phyloP scores from a whole-genome alignment of 1,140 invertebrate genomes.

The Hylyphantes graminicola region DNA sequence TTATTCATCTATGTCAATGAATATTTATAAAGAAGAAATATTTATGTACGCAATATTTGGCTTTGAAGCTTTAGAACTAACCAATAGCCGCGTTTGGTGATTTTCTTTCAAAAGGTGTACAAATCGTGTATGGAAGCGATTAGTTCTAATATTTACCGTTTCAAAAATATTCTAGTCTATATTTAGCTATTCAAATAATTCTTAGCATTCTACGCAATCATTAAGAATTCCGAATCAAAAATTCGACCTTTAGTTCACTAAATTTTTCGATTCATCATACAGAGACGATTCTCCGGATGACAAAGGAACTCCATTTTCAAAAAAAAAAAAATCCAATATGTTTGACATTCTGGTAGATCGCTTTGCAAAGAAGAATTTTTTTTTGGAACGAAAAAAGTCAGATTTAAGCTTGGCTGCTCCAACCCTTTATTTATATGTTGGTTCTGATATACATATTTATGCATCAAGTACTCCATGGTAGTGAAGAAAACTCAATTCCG shows the following conservation, averaged over 20 bases:
- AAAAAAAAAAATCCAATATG: slow-evolving; percentile 34
- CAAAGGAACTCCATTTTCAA: background rate
- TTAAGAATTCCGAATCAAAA: slow-evolving; percentile 16
- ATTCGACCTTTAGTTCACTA: background rate
- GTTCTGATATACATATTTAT: slow-evolving; percentile 42
- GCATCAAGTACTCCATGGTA: slow-evolving; percentile 31
- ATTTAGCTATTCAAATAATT: no score
- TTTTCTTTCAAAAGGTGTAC: no score
- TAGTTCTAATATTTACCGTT: no score
- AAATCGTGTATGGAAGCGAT: no score
- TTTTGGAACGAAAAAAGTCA: background rate
- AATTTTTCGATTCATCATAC: background rate
- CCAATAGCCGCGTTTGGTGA: no score
- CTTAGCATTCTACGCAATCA: background rate
- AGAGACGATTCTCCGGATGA: slow-evolving; percentile 2
- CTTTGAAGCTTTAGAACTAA: no score
- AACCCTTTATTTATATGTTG: slow-evolving; percentile 36
- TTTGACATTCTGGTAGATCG: slow-evolving; percentile 18
- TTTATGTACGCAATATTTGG: no score
- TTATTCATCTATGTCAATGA: no score
- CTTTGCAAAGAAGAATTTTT: background rate
- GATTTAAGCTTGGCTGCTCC: slow-evolving; percentile 14
- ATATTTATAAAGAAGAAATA: no score
- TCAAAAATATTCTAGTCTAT: no score
- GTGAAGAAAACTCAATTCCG: slow-evolving; percentile 37